Base-by-base conservation (phyloP, 2,888 invertebrate species). In the Liposcelis brunnea region DNA sequence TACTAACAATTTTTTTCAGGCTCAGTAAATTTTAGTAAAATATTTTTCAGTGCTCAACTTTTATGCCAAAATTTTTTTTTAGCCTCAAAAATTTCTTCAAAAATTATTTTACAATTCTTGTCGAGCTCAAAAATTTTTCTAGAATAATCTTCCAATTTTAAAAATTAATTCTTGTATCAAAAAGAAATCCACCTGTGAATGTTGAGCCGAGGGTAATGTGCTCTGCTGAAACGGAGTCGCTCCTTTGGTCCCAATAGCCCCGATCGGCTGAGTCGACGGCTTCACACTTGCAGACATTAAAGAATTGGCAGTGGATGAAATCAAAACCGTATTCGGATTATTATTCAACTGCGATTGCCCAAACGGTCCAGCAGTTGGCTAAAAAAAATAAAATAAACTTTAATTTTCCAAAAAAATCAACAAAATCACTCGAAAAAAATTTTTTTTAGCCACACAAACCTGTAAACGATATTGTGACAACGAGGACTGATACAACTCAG, bases 261-360 rank as follows among this genome's bases (percentile, higher is more conserved):
- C 85, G 54, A 86, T 81, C 55, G 78, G 77, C 62, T 84, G 84
- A 49, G 77, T 74, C 32, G 81, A 76, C 7, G 83, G 80, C 58
- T 87, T 89, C 44, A 86, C 84, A 49, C 81, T 80, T 32, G 85
- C 80, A 4, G 87, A 85, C 86, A 89, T 89, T 53, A 89, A 69
- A 31, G 83, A 83, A 63, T 86, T 87, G 48, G 86, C 82, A 47
- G 83, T 80, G 50, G 86, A 82, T 33, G 86, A 85, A 44, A 64
- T 62, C 55, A 90, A 74, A 54, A 90, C 83, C 14, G 87, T 86
- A 58, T 80, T 86, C 43, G 85, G 86, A 62, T 81, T 87, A 59
- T 75, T 84, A 51, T 75, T 72, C 52, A 84, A 70, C 55, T 83
- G 85, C 43, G 80, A 80, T 59, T 85, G 84, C 14, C 80, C 81